phyloP scores from a whole-genome alignment of 2,797 vertebrate species.

The Spinus olivaceus region DNA sequence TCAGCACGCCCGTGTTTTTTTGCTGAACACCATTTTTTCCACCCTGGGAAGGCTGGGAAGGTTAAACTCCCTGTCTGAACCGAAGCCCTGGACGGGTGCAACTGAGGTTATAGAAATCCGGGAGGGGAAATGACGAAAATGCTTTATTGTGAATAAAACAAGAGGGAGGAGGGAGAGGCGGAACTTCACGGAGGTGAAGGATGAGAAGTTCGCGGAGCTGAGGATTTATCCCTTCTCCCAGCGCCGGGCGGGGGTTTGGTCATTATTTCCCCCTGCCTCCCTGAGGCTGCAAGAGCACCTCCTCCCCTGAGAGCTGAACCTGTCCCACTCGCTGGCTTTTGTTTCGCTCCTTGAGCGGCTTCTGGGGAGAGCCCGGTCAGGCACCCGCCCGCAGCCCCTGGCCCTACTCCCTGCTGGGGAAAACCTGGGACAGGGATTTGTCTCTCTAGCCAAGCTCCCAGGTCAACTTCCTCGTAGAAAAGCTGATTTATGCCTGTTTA shows the following conservation, averaged over 20 bases:
- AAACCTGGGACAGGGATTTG: not conserved
- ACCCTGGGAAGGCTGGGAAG: constrained; percentile 1
- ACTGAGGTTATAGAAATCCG: constrained; percentile 46
- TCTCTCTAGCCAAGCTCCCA: constrained; percentile 9
- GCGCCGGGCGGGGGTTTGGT: not conserved
- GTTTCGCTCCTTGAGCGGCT: not conserved
- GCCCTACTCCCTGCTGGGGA: not conserved
- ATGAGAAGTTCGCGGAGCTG: not conserved
- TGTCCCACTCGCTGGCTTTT: not conserved
- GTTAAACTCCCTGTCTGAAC: constrained; percentile 30
- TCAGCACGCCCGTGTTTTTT: not conserved
- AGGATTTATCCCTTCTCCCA: not conserved
- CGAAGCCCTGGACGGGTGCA: constrained; percentile 40
- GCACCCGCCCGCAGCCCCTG: not conserved
- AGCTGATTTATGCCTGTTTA: constrained; percentile 49
- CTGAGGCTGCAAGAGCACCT: not conserved
- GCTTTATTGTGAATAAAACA: constrained; percentile 46
- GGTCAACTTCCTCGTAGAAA: constrained; percentile 11
- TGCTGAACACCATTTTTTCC: constrained; percentile 23
- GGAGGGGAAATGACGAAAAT: constrained; percentile 50
- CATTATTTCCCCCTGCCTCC: not conserved
- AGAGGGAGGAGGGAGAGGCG: constrained; percentile 33
- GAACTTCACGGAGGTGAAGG: constrained; percentile 21
- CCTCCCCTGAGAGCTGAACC: not conserved
- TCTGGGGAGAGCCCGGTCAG: not conserved